These are phyloP conservation scores for Parochlus steinenii DNA, from an alignment of 2,888 invertebrate genomes.

Conservation along the genomic window DNA sequence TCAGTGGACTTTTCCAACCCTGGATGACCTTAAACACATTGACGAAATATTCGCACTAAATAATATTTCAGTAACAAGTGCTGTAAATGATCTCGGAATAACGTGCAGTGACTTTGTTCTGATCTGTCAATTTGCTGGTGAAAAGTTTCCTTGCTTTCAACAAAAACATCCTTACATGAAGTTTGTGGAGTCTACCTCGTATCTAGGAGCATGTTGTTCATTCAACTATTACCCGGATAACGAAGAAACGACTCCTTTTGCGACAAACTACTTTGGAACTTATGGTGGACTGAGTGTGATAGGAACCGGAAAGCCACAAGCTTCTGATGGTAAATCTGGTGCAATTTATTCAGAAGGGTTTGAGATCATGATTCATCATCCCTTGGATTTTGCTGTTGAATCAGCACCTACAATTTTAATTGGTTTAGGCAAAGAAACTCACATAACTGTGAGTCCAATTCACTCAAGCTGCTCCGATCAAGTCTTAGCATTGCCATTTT, in stretches of 20 bases:
- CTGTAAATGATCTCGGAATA: slow-evolving; percentile 22
- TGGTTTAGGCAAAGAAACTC: slow-evolving; percentile 25
- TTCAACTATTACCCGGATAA: slow-evolving; percentile 29
- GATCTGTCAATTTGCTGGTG: slow-evolving; percentile 26
- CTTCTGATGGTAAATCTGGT: slow-evolving; percentile 22
- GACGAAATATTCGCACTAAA: slow-evolving; percentile 23
- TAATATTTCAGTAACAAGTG: slow-evolving; percentile 24
- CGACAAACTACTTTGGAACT: slow-evolving; percentile 26
- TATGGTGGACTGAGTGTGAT: slow-evolving; percentile 25
- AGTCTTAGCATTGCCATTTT: slow-evolving; percentile 24
- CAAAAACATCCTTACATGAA: slow-evolving; percentile 22
- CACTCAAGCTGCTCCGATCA: slow-evolving; percentile 25
- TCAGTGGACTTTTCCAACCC: slow-evolving; percentile 19
- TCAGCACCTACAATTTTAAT: slow-evolving; percentile 25
- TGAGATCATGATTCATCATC: slow-evolving; percentile 27
- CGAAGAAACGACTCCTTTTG: slow-evolving; percentile 23
- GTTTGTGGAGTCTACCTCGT: slow-evolving; percentile 25
- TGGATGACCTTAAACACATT: slow-evolving; percentile 19
- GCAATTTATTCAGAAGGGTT: slow-evolving; percentile 25
- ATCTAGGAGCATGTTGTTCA: slow-evolving; percentile 27
- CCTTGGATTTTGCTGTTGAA: slow-evolving; percentile 27
- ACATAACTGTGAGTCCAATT: slow-evolving; percentile 26
- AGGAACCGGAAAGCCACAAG: slow-evolving; percentile 17
- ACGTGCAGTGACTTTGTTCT: slow-evolving; percentile 23
- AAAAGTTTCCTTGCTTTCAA: slow-evolving; percentile 25